These are phyloP conservation scores for Vicugna pacos DNA, from an alignment of 2,113 vertebrate genomes.

Conservation along the genomic window DNA sequence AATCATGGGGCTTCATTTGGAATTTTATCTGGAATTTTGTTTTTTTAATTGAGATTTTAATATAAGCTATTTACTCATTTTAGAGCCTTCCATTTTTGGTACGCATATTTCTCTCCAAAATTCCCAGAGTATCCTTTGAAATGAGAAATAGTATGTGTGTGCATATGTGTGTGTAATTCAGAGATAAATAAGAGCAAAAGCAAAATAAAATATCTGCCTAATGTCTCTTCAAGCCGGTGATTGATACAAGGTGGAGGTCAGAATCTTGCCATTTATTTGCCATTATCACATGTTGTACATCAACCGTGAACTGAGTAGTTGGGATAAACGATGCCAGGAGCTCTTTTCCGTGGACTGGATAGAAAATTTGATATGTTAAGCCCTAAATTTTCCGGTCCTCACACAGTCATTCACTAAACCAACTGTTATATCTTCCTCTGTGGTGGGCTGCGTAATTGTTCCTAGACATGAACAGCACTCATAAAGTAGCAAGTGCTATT, in stretches of 20 bases:
- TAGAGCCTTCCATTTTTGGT: background rate
- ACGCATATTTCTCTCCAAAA: background rate
- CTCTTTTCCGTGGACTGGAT: background rate
- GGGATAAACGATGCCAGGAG: background rate
- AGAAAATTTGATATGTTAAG: background rate
- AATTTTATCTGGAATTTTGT: slow-evolving; percentile 49
- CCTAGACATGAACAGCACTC: background rate
- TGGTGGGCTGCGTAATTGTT: background rate
- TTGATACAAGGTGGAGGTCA: background rate
- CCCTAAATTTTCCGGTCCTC: background rate
- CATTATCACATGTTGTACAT: background rate
- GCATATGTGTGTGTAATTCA: background rate
- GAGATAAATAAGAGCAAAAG: slow-evolving; percentile 10
- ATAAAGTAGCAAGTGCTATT: background rate
- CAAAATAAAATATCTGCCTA: background rate
- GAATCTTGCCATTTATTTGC: background rate
- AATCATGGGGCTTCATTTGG: background rate
- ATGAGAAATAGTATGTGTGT: background rate
- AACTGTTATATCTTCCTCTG: background rate
- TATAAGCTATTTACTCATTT: slow-evolving; percentile 47
- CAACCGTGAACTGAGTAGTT: background rate
- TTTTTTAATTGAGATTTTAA: slow-evolving; percentile 55
- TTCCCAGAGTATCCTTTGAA: background rate
- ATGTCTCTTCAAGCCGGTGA: background rate
- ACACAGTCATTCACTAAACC: background rate